These are phyloP conservation scores for Umimayanthus kanabou DNA, from an alignment of 92 coral and sea anemone species.

Conservation along the genomic window DNA sequence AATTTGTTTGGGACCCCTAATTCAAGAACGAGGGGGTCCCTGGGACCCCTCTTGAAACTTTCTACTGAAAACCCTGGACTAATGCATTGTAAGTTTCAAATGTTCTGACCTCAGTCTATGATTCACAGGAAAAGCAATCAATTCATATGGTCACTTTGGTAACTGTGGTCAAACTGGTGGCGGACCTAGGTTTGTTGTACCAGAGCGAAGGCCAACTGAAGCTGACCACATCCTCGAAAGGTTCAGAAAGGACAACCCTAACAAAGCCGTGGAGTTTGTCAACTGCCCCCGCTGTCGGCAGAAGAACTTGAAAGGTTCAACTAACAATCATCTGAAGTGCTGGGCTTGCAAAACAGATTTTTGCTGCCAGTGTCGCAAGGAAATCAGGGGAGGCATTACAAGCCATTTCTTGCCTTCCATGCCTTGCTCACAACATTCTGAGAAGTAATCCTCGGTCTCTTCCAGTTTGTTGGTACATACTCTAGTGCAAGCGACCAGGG, in stretches of 20 bases:
- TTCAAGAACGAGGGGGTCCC: too few species aligned
- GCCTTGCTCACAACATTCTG: slow-evolving; percentile 81
- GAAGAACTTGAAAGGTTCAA: slow-evolving; percentile 73
- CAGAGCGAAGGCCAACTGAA: not conserved
- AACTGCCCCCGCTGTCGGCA: slow-evolving; percentile 83
- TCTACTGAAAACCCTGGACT: too few species aligned
- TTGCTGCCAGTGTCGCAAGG: slow-evolving; percentile 79
- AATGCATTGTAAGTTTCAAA: too few species aligned
- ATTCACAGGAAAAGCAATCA: slow-evolving; percentile 59
- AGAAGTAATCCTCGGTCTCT: not conserved
- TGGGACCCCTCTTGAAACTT: too few species aligned
- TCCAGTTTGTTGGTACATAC: too few species aligned
- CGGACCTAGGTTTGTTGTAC: not conserved
- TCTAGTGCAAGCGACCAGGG: too few species aligned
- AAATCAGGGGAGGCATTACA: slow-evolving; percentile 49
- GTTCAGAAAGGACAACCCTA: slow-evolving; percentile 50
- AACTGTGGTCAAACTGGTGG: not conserved
- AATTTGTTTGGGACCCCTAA: too few species aligned
- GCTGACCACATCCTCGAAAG: not conserved
- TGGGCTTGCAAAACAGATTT: slow-evolving; percentile 87
- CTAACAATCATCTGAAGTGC: slow-evolving; percentile 77
- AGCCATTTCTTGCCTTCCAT: slow-evolving; percentile 61
- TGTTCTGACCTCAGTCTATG: not conserved
- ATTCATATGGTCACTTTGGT: slow-evolving; percentile 68
- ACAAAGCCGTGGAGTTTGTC: slow-evolving; percentile 34